These are phyloP conservation scores for Tauraco hartlaubi DNA, from an alignment of 2,797 vertebrate genomes.

Conservation along the genomic window DNA sequence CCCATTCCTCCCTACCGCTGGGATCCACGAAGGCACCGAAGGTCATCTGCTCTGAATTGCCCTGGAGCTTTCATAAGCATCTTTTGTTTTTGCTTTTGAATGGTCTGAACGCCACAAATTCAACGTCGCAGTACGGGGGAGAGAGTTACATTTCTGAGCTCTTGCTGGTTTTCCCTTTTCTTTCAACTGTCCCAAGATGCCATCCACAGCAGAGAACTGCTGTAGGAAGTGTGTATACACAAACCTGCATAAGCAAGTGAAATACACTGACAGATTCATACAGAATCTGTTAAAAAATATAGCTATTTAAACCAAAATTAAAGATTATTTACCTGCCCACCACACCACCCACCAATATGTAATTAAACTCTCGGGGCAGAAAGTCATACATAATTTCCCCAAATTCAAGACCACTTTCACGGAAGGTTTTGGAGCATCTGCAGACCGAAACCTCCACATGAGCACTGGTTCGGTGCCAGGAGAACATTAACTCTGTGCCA, in stretches of 20 bases:
- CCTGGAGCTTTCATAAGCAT: background rate
- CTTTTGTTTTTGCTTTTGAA: background rate
- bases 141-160: background rate
- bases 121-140: rapidly evolving
- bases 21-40: background rate
- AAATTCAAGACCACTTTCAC: background rate
- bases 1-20: too few relatives aligned
- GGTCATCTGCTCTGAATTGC: background rate
- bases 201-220: rapidly evolving
- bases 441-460: background rate
- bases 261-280: background rate
- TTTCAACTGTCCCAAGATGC: background rate
- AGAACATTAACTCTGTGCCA: background rate
- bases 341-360: background rate
- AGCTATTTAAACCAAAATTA: background rate
- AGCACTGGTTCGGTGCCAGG: background rate
- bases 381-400: background rate
- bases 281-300: background rate
- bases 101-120: rapidly evolving
- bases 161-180: background rate
- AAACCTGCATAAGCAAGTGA: background rate
- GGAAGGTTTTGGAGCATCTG: background rate
- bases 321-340: background rate
- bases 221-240: rapidly evolving
- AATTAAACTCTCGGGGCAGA: background rate